Conservation (phyloP, 2,113 vertebrate genomes). For the Amphiprion percula region DNA sequence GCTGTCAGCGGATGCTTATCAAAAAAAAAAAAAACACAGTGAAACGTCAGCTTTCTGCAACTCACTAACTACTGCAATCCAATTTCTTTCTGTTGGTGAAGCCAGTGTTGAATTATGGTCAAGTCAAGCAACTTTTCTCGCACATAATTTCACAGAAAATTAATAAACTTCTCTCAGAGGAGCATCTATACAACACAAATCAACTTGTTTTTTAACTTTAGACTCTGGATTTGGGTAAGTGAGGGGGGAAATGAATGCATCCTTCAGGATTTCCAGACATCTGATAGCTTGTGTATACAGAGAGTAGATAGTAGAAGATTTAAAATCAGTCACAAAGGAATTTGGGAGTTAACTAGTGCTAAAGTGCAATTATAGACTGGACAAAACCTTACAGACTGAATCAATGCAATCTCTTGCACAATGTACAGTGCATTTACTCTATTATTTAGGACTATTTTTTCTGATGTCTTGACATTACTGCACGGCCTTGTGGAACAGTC, state of each 20-base stretch:
- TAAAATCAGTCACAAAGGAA: neutral
- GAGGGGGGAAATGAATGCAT: neutral
- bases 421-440: neutral
- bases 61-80: slow-evolving; percentile 17
- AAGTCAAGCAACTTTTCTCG: slow-evolving; percentile 35
- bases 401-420: no score
- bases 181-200: neutral
- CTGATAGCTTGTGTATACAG: neutral
- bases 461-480: no score
- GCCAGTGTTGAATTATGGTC: slow-evolving; percentile 37
- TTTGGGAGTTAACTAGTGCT: neutral
- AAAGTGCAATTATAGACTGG: neutral
- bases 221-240: slow-evolving; percentile 8
- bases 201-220: slow-evolving; percentile 4
- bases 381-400: neutral
- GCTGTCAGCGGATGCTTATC: slow-evolving; percentile 75
- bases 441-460: neutral
- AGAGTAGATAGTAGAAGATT: neutral
- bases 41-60: slow-evolving; percentile 55
- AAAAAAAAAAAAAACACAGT: slow-evolving; percentile 43
- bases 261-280: neutral
- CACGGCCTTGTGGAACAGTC: no score
- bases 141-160: neutral
- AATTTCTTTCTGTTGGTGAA: slow-evolving; percentile 39
- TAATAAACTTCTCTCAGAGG: neutral